These are phyloP conservation scores for Megaceryle maxima DNA, from an alignment of 2,113 vertebrate genomes.

Conservation along the genomic window DNA sequence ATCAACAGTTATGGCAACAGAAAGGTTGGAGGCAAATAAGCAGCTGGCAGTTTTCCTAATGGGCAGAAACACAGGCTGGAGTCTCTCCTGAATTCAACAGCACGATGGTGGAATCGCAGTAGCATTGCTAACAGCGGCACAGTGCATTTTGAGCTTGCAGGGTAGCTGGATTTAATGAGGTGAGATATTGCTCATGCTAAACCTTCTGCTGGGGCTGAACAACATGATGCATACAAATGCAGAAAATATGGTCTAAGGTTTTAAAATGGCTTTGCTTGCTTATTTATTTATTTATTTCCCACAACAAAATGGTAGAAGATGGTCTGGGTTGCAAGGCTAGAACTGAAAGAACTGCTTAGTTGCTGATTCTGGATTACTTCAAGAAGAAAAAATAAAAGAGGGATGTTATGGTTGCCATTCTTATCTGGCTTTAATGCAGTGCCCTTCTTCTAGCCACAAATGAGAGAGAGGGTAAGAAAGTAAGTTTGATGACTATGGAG, in stretches of 20 bases:
- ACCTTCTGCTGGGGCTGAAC: neutral
- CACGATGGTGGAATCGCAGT: neutral
- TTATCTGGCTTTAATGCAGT: neutral
- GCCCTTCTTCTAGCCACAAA: neutral
- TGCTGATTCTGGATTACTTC: neutral
- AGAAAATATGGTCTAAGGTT: neutral
- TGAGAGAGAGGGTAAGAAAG: neutral
- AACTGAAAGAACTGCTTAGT: neutral
- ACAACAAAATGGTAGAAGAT: neutral
- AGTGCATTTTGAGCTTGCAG: neutral
- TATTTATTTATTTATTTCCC: neutral
- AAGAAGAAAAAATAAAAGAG: neutral
- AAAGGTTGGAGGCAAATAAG: neutral
- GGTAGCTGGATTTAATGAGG: constrained; percentile 20
- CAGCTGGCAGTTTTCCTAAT: constrained; percentile 4
- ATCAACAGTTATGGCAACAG: neutral
- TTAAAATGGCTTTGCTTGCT: neutral
- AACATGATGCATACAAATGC: neutral
- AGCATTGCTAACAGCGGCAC: neutral
- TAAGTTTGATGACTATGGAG: neutral
- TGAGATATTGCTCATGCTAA: neutral
- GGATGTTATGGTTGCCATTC: neutral
- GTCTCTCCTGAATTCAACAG: neutral
- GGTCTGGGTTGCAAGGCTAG: neutral
- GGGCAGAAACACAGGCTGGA: neutral